Percentiles rank a stretch among this genome's conserved stretches.
Conservation (phyloP, 2,888 invertebrate genomes). For the Galerucella pusilla region DNA sequence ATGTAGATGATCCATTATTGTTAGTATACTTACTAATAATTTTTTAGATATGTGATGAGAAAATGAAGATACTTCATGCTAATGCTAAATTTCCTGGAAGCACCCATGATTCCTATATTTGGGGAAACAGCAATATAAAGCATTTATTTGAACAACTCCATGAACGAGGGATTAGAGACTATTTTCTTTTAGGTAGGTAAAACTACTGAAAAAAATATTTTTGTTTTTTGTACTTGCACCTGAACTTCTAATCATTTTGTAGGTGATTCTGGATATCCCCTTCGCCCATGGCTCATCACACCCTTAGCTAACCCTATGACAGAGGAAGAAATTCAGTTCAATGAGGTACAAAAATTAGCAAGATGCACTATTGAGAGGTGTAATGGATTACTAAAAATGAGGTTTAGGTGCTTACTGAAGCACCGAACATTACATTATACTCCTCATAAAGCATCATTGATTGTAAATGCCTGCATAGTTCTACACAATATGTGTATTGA, state of each 20-base stretch:
- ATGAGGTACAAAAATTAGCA: conserved; percentile 24
- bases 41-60: conserved; percentile 29
- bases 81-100: conserved; percentile 36
- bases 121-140: conserved; percentile 17
- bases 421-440: conserved; percentile 36
- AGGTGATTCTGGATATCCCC: conserved; percentile 19
- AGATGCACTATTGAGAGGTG: conserved; percentile 34
- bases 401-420: conserved; percentile 37
- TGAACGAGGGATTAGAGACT: conserved; percentile 13
- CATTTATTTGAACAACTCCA: conserved; percentile 2
- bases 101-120: conserved; percentile 32
- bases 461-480: conserved; percentile 35
- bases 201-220: conserved; percentile 3
- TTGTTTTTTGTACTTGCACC: conserved; percentile 1
- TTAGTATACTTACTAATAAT: neutral
- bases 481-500: conserved; percentile 38
- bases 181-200: conserved; percentile 14
- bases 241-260: conserved; percentile 25
- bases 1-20: conserved; percentile 19
- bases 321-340: conserved; percentile 30
- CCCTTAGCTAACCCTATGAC: neutral
- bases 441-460: conserved; percentile 28
- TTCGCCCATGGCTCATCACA: no score
- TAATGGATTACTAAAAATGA: conserved; percentile 33
- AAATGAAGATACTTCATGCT: conserved; percentile 32